Evolutionary conservation across 2,113 vertebrate species (phyloP).

Genomic region (Picathartes gymnocephalus): DNA sequence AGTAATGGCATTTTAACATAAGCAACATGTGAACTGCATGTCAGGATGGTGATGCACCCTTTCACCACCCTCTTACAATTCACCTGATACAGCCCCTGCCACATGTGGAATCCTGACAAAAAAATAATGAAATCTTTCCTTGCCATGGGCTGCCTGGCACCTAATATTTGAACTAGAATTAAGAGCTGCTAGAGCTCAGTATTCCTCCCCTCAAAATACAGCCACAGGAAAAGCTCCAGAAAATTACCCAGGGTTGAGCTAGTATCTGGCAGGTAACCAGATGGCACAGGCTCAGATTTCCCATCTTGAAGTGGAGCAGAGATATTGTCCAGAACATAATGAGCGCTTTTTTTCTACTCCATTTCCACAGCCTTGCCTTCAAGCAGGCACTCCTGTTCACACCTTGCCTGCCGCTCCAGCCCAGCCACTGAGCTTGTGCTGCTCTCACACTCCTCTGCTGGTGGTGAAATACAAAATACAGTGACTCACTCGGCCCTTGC

Average conservation of each 20-base stretch:
- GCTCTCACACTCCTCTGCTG: not conserved
- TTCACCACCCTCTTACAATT: not conserved
- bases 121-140: not conserved
- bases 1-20: not conserved
- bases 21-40: not conserved
- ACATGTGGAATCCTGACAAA: not conserved
- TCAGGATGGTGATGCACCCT: not conserved
- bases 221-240: not conserved
- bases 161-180: slow-evolving; percentile 19
- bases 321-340: not conserved
- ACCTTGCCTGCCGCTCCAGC: not conserved
- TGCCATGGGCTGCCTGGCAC: not conserved
- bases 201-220: not conserved
- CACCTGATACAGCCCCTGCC: not conserved
- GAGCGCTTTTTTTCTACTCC: not conserved
- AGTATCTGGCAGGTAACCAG: not conserved
- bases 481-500: fast-evolving
- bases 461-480: not conserved
- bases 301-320: not conserved
- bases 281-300: not conserved
- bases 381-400: not conserved
- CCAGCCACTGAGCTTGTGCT: fast-evolving
- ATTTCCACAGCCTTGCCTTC: not conserved
- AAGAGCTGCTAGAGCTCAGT: not conserved
- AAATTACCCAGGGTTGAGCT: not conserved